A percentile compares a stretch with the other conserved stretches of the same genome.
phyloP scores from a whole-genome alignment of 2,888 invertebrate species.

The Esperia sulphurella region DNA sequence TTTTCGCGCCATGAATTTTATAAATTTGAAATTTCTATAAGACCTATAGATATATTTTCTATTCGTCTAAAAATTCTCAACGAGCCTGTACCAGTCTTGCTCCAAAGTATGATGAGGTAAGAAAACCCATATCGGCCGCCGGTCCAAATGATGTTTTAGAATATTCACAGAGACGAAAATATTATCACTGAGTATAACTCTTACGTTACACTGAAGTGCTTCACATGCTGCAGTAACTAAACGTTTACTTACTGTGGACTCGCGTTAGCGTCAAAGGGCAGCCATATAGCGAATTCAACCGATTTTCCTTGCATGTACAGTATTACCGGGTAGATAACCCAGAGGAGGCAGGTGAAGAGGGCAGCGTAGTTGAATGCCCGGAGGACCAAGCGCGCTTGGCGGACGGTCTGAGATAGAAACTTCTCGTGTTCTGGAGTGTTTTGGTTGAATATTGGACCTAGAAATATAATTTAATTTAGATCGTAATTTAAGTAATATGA shows the following conservation, averaged over 20 bases:
- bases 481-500: too few relatives aligned
- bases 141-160: too few relatives aligned
- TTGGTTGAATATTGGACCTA: conserved; percentile 41
- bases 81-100: too few relatives aligned
- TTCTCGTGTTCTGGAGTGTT: conserved; percentile 28
- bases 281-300: conserved; percentile 49
- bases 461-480: conserved; percentile 5
- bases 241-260: conserved; percentile 28
- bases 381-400: conserved; percentile 28
- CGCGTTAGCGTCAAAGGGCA: conserved; percentile 43
- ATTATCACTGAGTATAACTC: neutral
- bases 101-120: too few relatives aligned
- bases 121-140: too few relatives aligned
- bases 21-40: too few relatives aligned
- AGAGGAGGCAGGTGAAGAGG: conserved; percentile 41
- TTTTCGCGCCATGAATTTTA: too few relatives aligned
- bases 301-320: conserved; percentile 34
- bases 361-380: conserved; percentile 33
- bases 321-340: conserved; percentile 40
- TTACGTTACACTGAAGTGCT: too few relatives aligned
- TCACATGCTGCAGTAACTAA: too few relatives aligned
- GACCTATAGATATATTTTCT: too few relatives aligned
- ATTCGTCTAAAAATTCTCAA: too few relatives aligned
- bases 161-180: neutral
- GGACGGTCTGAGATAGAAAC: conserved; percentile 27